A percentile compares a stretch with the other conserved stretches of the same genome.
phyloP scores from a whole-genome alignment of 2,113 vertebrate genomes.

The Phylloscopus whistleri region DNA sequence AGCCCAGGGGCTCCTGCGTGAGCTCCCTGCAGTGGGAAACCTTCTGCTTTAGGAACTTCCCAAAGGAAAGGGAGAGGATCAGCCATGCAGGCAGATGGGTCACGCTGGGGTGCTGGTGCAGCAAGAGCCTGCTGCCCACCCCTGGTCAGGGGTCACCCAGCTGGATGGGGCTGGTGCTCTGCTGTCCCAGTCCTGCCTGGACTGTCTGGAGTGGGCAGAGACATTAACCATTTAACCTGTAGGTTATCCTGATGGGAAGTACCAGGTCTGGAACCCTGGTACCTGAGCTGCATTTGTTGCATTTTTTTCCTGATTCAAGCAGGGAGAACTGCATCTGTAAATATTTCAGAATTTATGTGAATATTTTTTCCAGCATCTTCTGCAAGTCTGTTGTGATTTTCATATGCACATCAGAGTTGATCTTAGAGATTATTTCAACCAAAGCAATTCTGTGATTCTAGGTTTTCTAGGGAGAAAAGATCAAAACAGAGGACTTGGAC shows the following conservation, averaged over 20 bases:
- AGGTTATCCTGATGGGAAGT: background rate
- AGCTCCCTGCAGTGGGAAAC: background rate
- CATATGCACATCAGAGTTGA: background rate
- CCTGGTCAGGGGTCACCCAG: background rate
- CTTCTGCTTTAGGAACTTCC: background rate
- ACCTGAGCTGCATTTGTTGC: background rate
- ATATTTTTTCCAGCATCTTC: background rate
- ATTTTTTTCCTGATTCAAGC: background rate
- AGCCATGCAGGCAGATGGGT: rapidly evolving
- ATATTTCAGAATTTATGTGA: background rate
- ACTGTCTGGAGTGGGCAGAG: rapidly evolving
- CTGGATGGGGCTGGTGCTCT: rapidly evolving
- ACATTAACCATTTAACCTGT: background rate
- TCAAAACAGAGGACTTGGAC: background rate
- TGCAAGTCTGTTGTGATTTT: background rate
- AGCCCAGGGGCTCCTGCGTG: background rate
- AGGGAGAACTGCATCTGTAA: background rate
- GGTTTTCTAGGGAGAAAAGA: background rate
- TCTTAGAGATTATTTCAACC: background rate
- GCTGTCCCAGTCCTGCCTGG: background rate
- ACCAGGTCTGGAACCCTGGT: background rate
- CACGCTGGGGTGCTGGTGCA: background rate
- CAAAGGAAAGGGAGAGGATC: background rate
- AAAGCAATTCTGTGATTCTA: background rate
- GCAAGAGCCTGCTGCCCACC: background rate